Conservation (phyloP, 2,797 vertebrate species). For the Peromyscus melanophrys region DNA sequence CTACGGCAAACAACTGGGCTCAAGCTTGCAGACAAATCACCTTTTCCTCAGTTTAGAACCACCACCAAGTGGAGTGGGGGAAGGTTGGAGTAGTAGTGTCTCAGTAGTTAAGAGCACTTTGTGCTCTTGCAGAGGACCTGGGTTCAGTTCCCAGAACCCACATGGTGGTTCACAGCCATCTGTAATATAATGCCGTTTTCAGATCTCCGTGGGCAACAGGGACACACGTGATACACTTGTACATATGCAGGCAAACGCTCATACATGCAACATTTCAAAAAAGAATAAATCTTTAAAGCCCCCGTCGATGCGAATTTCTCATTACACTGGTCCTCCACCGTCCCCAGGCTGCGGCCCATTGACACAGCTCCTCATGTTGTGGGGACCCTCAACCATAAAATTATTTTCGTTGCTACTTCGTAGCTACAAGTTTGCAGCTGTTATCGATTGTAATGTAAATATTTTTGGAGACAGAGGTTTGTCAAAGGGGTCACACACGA, state of each 20-base stretch:
- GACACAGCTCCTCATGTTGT: neutral
- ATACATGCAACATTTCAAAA: no score
- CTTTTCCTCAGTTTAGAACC: neutral
- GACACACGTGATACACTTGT: no score
- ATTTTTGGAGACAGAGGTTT: neutral
- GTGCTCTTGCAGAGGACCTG: neutral
- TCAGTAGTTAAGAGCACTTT: neutral
- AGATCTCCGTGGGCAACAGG: neutral
- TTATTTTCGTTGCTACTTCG: neutral
- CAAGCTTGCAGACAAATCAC: neutral
- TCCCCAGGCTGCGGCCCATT: neutral
- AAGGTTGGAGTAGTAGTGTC: no score
- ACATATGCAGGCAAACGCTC: neutral
- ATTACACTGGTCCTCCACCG: neutral
- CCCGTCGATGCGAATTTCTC: neutral
- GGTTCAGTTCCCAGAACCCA: neutral
- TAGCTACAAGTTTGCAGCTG: neutral
- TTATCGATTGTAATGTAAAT: no score
- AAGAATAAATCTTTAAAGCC: neutral
- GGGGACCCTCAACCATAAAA: neutral
- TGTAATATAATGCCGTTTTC: neutral
- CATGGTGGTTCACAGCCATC: neutral
- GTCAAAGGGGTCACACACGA: accelerated
- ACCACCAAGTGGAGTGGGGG: neutral
- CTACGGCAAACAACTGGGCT: neutral